Conservation (phyloP, 2,797 vertebrate species). For the Phalanger gymnotis region DNA sequence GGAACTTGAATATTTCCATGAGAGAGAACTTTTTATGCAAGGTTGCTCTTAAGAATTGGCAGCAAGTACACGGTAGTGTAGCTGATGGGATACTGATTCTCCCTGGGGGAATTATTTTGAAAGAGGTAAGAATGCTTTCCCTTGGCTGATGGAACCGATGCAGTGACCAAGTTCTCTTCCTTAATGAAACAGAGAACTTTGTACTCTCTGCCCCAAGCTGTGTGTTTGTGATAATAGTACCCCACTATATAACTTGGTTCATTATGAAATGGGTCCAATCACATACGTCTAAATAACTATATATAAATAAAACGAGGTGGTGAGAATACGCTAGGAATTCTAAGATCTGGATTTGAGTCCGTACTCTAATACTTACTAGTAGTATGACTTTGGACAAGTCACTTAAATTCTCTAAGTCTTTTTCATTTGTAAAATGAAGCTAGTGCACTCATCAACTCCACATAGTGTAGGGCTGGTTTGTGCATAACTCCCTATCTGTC, state of each 20-base stretch:
- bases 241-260: not conserved
- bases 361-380: not conserved
- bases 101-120: not conserved
- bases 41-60: not conserved
- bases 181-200: not conserved
- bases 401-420: not conserved
- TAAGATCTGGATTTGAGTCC: not conserved
- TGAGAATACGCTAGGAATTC: not conserved
- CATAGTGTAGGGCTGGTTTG: not conserved
- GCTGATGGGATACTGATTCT: not conserved
- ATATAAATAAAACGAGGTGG: not conserved
- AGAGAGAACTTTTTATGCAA: not conserved
- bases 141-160: not conserved
- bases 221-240: not conserved
- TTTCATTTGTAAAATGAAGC: not conserved
- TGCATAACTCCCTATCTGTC: not conserved
- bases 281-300: not conserved
- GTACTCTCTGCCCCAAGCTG: not conserved
- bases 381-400: not conserved
- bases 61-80: not conserved
- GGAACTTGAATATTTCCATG: not conserved
- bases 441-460: not conserved
- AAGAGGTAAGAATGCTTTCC: not conserved
- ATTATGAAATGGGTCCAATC: not conserved
- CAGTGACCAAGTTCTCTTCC: not conserved